Conservation (phyloP, 1,140 invertebrate genomes). For the Drosophila lini region DNA sequence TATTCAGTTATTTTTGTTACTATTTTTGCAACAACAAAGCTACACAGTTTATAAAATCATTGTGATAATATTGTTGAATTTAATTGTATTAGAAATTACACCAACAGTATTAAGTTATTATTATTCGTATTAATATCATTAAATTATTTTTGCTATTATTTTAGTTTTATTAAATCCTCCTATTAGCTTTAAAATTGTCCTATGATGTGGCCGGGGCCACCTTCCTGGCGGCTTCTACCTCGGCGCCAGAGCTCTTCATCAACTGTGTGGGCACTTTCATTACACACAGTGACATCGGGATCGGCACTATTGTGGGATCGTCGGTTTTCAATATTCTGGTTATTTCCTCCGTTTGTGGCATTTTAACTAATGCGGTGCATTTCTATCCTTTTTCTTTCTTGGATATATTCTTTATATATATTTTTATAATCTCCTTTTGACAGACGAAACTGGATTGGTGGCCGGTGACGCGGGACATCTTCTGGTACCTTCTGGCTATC, state of each 20-base stretch:
- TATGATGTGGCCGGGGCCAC: slow-evolving; percentile 94
- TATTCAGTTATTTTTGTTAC: too few relatives aligned
- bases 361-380: slow-evolving; percentile 79
- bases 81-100: too few relatives aligned
- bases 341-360: slow-evolving; percentile 95
- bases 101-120: background rate
- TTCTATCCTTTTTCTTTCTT: too few relatives aligned
- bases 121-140: background rate
- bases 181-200: slow-evolving; percentile 89
- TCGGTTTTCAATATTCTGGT: slow-evolving; percentile 97
- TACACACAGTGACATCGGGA: slow-evolving; percentile 92
- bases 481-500: slow-evolving; percentile 88
- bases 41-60: too few relatives aligned
- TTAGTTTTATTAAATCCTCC: background rate
- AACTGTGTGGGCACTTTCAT: slow-evolving; percentile 95
- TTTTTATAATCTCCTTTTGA: background rate
- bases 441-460: slow-evolving; percentile 87
- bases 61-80: too few relatives aligned
- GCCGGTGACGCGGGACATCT: slow-evolving; percentile 94
- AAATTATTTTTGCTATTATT: background rate
- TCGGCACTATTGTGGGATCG: slow-evolving; percentile 95
- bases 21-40: too few relatives aligned
- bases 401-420: background rate
- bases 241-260: slow-evolving; percentile 97
- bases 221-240: slow-evolving; percentile 96